Evolutionary conservation across 2,797 vertebrate species (phyloP), one percentile per base, ranked within the genome.

Genomic region (Coregonus ussuriensis): DNA sequence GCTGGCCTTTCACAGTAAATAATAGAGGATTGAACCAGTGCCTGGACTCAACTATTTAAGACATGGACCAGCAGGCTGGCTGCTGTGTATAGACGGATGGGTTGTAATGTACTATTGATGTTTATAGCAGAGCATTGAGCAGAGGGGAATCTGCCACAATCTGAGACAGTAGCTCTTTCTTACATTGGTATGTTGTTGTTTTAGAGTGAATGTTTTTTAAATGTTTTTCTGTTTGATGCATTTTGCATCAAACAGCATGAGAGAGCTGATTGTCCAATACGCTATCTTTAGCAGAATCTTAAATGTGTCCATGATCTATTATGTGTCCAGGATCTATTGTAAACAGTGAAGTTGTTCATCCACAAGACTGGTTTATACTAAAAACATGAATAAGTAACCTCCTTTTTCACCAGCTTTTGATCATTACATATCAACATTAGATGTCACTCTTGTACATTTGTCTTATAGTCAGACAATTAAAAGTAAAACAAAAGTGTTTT

Each of bases 1-100:
- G 37, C 73, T 77, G 11, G 69, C 52, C 51, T 47, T 59, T 59
- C 59, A 74, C 76, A 77, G 54, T 84, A 54, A 89, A 86, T 87
- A 76, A 82, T 81, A 82, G 29, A 83, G 77, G 71, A 79, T 62
- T 47, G 51, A 68, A 75, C 9, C 72, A 53, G 66, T 80, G 74
- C 76, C 29, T 70, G 51, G 25, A 71, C 72, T 29, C 21, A 76
- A 75, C 62, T 52, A 73, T 54, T 14, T 18, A 16, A 72, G 13
- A 72, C 15, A 56, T 16, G 51, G 51, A 54, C 52, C 68, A 70
- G 13, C 15, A 33, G 6, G 21, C 18, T 9, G 16, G 16, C 13
- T 16, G 31, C 68, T 70, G 16, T n/a, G 9, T 70, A 11, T 41
- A 70, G 51, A 72, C 6, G 16, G 71, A 72, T 35, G 71, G 25